Percentiles rank a stretch among this genome's conserved stretches.
Evolutionary conservation across 2,797 vertebrate genomes (phyloP).

Genomic region (Lates japonicus): DNA sequence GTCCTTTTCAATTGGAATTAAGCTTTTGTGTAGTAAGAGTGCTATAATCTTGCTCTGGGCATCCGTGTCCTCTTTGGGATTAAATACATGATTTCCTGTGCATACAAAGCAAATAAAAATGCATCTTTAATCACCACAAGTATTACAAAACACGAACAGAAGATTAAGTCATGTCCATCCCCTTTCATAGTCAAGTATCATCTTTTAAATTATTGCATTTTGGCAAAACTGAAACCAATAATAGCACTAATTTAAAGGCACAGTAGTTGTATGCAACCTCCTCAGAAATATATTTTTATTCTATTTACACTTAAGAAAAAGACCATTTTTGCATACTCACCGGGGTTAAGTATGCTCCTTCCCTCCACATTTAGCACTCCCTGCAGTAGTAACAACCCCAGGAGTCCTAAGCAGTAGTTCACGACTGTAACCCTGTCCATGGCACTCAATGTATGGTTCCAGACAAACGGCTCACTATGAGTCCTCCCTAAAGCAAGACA

Average conservation of each 20-base stretch:
- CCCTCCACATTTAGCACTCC: constrained; percentile 74
- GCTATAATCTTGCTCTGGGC: constrained; percentile 82
- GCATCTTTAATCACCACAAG: not conserved
- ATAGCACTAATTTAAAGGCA: not conserved
- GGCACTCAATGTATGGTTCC: constrained; percentile 50
- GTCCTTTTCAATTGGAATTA: constrained; percentile 72
- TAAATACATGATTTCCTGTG: constrained; percentile 78
- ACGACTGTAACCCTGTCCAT: constrained; percentile 79
- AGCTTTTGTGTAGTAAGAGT: constrained; percentile 80
- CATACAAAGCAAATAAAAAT: constrained; percentile 28
- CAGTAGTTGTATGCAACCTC: not conserved
- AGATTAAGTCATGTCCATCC: not conserved
- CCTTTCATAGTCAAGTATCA: not conserved
- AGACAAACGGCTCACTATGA: constrained; percentile 43
- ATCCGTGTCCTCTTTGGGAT: constrained; percentile 72
- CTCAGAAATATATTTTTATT: not conserved
- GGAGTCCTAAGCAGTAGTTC: constrained; percentile 76
- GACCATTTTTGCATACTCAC: constrained; percentile 63
- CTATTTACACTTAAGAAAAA: not conserved
- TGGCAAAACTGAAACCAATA: not conserved
- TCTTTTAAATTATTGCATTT: constrained; percentile 14
- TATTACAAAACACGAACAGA: constrained; percentile 1
- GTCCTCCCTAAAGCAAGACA: constrained; percentile 45
- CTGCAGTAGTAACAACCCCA: constrained; percentile 79
- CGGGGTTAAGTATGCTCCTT: constrained; percentile 76